phyloP scores from a whole-genome alignment of 2,113 vertebrate species.

The Boulengeromyrus knoepffleri region DNA sequence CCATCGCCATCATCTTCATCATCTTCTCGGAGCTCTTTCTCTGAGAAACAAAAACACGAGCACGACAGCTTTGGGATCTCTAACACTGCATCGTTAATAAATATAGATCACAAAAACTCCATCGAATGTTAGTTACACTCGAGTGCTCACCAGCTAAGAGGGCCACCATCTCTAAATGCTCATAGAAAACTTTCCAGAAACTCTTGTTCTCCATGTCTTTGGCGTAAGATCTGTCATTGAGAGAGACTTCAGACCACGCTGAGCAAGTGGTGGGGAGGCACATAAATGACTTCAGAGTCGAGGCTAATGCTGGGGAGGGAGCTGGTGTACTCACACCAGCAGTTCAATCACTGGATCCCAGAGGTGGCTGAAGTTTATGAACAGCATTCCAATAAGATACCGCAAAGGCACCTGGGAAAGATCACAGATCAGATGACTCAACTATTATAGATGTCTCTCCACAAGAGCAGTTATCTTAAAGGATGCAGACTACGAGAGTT shows the following conservation, averaged over 20 bases:
- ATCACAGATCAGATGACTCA: neutral
- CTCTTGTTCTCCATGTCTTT: conserved; percentile 88
- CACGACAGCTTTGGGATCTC: neutral
- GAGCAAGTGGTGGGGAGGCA: neutral
- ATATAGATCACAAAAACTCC: neutral
- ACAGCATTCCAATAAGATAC: conserved; percentile 89
- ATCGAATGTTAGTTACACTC: neutral
- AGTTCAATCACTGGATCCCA: conserved; percentile 91
- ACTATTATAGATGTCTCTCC: neutral
- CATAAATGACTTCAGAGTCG: neutral
- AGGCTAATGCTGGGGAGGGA: neutral
- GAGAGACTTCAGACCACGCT: neutral
- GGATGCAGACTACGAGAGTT: neutral
- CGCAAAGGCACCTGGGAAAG: conserved; percentile 78
- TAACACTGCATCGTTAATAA: neutral
- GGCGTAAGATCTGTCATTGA: conserved; percentile 74
- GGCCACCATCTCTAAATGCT: conserved; percentile 83
- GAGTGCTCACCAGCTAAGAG: conserved; percentile 52
- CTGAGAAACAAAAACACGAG: conserved; percentile 45
- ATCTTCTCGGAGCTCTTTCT: conserved; percentile 69
- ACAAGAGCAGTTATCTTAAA: neutral
- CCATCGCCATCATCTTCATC: conserved; percentile 20
- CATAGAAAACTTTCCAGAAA: conserved; percentile 86
- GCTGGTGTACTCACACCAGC: conserved; percentile 68
- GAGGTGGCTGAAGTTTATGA: conserved; percentile 86